phyloP scores from a whole-genome alignment of 2,113 vertebrate genomes.

The Delphinus delphis region DNA sequence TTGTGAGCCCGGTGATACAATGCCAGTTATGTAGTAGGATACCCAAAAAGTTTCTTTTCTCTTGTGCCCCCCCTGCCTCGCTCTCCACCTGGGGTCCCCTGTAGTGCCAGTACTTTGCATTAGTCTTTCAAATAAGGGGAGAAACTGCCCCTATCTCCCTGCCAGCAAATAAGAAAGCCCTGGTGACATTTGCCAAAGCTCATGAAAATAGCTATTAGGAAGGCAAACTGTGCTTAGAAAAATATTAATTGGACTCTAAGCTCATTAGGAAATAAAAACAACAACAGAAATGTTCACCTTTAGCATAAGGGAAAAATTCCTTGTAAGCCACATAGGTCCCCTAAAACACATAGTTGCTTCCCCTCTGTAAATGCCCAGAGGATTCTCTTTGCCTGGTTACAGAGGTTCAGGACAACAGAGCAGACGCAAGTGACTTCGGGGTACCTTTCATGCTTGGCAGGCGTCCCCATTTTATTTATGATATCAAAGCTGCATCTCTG shows the following conservation, averaged over 20 bases:
- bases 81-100: not conserved
- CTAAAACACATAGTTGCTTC: conserved; percentile 77
- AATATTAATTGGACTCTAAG: conserved; percentile 80
- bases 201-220: conserved; percentile 72
- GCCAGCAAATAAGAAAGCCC: conserved; percentile 66
- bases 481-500: conserved; percentile 94
- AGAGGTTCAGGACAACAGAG: conserved; percentile 92
- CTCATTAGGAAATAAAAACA: conserved; percentile 84
- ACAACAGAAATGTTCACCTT: conserved; percentile 77
- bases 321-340: conserved; percentile 68
- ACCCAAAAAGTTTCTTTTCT: not conserved
- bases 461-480: conserved; percentile 97
- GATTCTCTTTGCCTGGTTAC: conserved; percentile 88
- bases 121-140: conserved; percentile 16
- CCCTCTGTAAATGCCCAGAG: conserved; percentile 89
- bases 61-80: not conserved
- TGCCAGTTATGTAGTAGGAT: not conserved
- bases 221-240: conserved; percentile 83
- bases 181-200: conserved; percentile 78
- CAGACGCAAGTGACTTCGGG: conserved; percentile 87
- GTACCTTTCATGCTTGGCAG: conserved; percentile 91
- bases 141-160: conserved; percentile 16
- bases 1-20: not conserved
- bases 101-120: not conserved
- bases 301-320: conserved; percentile 65